Conservation (phyloP, 2,797 vertebrate genomes). For the Thripadectes ignobilis region DNA sequence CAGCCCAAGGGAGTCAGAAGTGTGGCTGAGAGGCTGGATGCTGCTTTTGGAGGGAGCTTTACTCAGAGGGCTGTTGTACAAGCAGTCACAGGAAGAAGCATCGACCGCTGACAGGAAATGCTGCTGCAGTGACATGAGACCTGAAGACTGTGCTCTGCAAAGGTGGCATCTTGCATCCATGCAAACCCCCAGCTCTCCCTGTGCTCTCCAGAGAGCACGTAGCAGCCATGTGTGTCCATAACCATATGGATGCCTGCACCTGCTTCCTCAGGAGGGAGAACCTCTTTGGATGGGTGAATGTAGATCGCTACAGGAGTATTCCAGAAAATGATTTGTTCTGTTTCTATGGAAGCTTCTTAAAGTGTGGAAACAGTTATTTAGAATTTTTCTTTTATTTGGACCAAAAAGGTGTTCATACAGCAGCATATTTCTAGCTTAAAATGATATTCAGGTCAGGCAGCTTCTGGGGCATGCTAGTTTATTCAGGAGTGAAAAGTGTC, state of each 20-base stretch:
- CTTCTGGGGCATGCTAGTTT: background rate
- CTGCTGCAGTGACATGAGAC: background rate
- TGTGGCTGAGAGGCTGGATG: background rate
- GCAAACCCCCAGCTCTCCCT: background rate
- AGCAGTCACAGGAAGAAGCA: accelerated
- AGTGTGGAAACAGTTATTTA: background rate
- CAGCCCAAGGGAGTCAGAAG: background rate
- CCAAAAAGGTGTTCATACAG: background rate
- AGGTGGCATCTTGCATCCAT: background rate
- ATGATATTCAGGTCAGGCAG: background rate
- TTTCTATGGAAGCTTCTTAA: background rate
- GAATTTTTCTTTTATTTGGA: background rate
- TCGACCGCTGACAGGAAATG: background rate
- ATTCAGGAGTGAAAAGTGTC: background rate
- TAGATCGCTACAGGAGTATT: background rate
- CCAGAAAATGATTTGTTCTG: background rate
- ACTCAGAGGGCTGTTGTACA: background rate
- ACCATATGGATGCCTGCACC: background rate
- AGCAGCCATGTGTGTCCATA: accelerated
- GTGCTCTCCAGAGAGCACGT: background rate
- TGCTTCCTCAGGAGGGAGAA: background rate
- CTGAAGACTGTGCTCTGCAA: background rate
- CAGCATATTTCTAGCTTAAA: background rate
- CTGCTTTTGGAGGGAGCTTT: background rate
- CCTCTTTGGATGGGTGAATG: background rate